phyloP scores from a whole-genome alignment of 2,797 vertebrate species.

The Rhodeus uyekii region DNA sequence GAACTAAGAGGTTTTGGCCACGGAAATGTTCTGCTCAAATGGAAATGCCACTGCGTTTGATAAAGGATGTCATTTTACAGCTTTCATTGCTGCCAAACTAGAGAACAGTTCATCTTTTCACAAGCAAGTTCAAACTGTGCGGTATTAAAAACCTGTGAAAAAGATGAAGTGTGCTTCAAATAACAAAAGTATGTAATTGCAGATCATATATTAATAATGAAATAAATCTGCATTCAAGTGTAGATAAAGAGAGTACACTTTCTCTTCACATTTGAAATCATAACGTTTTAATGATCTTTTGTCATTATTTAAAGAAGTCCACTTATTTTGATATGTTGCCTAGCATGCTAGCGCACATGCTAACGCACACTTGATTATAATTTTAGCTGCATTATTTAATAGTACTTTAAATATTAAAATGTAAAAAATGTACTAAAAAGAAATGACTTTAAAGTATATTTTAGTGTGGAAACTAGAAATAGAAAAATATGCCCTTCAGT shows the following conservation, averaged over 20 bases:
- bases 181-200: no score
- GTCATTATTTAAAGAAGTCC: no score
- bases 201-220: no score
- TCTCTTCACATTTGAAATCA: no score
- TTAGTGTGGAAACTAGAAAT: neutral
- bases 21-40: constrained; percentile 69
- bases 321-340: no score
- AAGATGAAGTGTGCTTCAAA: neutral
- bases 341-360: no score
- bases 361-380: neutral
- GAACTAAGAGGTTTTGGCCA: constrained; percentile 54
- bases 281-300: no score
- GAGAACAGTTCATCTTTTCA: neutral
- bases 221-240: no score
- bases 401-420: neutral
- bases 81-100: constrained; percentile 75
- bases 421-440: no score
- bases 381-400: neutral
- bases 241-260: no score
- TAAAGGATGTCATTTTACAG: constrained; percentile 73
- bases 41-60: constrained; percentile 74
- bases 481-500: neutral
- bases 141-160: neutral
- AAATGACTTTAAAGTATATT: neutral
- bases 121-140: no score